phyloP scores from a whole-genome alignment of 2,888 invertebrate genomes.

The Odontocolon sp. region DNA sequence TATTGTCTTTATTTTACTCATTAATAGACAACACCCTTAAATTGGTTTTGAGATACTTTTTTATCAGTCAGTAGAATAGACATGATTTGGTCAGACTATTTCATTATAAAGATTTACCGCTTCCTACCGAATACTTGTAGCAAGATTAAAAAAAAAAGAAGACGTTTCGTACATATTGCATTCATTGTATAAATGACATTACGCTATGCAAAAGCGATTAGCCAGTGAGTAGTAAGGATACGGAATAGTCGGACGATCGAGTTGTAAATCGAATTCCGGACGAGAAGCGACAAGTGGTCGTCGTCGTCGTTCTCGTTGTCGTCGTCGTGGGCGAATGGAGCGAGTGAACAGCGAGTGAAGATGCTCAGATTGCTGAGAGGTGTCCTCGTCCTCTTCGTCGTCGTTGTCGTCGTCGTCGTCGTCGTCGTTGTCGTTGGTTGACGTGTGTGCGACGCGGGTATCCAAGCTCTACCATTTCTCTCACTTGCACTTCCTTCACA shows the following conservation, averaged over 20 bases:
- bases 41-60: too few relatives aligned
- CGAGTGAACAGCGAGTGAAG: conserved; percentile 44
- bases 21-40: too few relatives aligned
- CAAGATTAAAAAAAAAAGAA: too few relatives aligned
- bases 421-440: conserved; percentile 22
- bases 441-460: conserved; percentile 36
- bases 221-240: conserved; percentile 15
- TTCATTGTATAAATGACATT: neutral
- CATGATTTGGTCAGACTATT: too few relatives aligned
- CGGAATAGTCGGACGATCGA: conserved; percentile 46
- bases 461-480: neutral
- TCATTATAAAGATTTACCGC: too few relatives aligned
- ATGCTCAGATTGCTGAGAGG: conserved; percentile 46
- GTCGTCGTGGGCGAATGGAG: too few relatives aligned
- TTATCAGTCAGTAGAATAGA: too few relatives aligned
- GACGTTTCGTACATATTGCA: too few relatives aligned
- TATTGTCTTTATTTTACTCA: too few relatives aligned
- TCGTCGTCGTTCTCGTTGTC: conserved; percentile 21
- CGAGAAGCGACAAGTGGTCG: conserved; percentile 60
- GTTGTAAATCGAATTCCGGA: conserved; percentile 40
- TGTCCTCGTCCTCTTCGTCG: conserved; percentile 20
- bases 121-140: too few relatives aligned
- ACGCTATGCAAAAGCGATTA: conserved; percentile 6
- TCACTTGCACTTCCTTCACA: conserved; percentile 19
- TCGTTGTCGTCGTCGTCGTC: neutral